Evolutionary conservation across 2,113 vertebrate species (phyloP), one percentile per base, ranked within the genome.

Genomic region (Gymnarchus niloticus): DNA sequence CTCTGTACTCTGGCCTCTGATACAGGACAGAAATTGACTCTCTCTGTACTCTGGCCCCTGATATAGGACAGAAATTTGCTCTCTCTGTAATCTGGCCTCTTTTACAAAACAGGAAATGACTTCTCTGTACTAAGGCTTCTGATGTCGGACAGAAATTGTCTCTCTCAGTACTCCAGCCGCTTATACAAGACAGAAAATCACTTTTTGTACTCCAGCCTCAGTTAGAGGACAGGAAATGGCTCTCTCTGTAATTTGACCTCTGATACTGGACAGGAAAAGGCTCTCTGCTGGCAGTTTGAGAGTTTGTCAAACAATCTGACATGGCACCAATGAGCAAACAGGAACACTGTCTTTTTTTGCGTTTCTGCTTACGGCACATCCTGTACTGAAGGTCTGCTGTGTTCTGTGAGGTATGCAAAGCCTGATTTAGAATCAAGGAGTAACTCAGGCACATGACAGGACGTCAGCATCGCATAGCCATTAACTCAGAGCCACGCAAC

Each of bases 71-170:
- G 61, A 33, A 37, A 37, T 17, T 69, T 10, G 28, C 5, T 37
- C 61, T 37, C 28, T 69, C 28, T 37, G 33, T 33, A 37, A n/a
- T 25, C 28, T 5, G 19, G 28, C 61, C 61, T 69, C 33, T 69
- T 14, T 4, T 33, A 69, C 61, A 69, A 33, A 3, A 37, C 28
- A 69, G 61, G 61, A 69, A 69, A 37, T 69, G n/a, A 14, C 61
- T 33, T 69, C 61, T 37, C 61, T 69, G 28, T 19, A 69, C 28
- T 33, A 23, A 25, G 3, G 65, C 65, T 33, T 73, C 65, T 41
- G 25, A 37, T 73, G 41, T 33, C 33, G 65, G 25, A 25, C 61
- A 33, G 77, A 10, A 88, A 78, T 89, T 88, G 90, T 89, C 89
- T 87, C 90, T 83, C 54, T 65, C 86, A 28, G 33, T 25, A 9